These are phyloP conservation scores for Caenorhabditis imperialis DNA, from an alignment of 2,888 invertebrate species.

Conservation along the genomic window DNA sequence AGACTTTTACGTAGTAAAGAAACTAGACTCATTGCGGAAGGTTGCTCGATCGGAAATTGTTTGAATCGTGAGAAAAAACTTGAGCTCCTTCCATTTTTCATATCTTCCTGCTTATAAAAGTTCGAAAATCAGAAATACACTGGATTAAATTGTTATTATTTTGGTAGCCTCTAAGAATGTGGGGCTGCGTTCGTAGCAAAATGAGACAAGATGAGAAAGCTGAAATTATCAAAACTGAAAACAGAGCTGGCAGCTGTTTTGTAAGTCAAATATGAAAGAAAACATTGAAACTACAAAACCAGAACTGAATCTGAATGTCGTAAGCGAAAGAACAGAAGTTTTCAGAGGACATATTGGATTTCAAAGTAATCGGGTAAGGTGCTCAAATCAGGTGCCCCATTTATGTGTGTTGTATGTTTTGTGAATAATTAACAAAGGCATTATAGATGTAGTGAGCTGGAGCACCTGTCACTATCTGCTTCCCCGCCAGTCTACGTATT, in stretches of 20 bases:
- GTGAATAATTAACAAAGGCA: constrained; percentile 37
- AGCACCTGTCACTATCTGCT: too few species aligned
- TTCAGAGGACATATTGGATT: constrained; percentile 20
- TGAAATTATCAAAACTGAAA: constrained; percentile 6
- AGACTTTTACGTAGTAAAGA: constrained; percentile 30
- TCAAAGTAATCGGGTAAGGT: constrained; percentile 31
- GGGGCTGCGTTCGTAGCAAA: constrained; percentile 2
- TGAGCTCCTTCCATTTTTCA: background rate
- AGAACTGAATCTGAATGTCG: too few species aligned
- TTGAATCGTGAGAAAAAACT: background rate
- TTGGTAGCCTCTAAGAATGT: background rate
- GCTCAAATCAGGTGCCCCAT: background rate
- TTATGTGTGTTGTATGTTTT: constrained; percentile 20
- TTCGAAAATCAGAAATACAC: constrained; percentile 8
- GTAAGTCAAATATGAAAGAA: constrained; percentile 3
- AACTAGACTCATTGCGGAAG: constrained; percentile 23
- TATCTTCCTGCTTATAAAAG: too few species aligned
- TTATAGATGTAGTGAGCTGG: too few species aligned
- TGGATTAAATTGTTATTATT: too few species aligned
- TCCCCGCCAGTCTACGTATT: too few species aligned
- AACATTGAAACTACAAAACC: constrained; percentile 5
- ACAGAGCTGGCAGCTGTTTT: constrained; percentile 8
- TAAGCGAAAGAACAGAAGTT: too few species aligned
- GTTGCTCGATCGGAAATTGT: constrained; percentile 14
- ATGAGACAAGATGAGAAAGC: constrained; percentile 2